Base-by-base conservation (phyloP, 2,888 invertebrate genomes). In the Parnassius orleans region DNA sequence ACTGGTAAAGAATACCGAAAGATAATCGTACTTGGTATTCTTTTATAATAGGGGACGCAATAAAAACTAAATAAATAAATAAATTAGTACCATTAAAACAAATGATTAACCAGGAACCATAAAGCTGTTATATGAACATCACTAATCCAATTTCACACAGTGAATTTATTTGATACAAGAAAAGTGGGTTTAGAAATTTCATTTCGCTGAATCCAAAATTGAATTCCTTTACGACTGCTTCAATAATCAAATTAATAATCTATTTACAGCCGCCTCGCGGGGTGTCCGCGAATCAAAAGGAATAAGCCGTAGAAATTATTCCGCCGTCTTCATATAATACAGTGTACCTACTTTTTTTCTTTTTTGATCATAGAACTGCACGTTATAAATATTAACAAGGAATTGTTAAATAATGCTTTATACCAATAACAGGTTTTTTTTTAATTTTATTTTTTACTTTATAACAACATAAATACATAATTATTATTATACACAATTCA, bases 171-270 rank as follows among this genome's bases (percentile, higher is more conserved):
- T 84, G 71, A 79, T 76, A 69, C 75, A 73, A 79, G 72, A 77
- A 82, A 81, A 79, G 75, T 76, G 78, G 73, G 80, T 79, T 78
- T 75, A 74, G 77, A 81, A 85, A 87, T 87, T 86, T 81, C 73
- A 81, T 89, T 88, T 80, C 75, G 76, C 70, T 68, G 77, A 79
- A 83, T 76, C 79, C 74, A 79, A 86, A 88, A 89, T 89, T 83
- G 84, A 86, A 86, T 89, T 87, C 77, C 79, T 84, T 80, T 79
- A 80, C 84, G 83, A 82, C 80, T 84, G 81, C 79, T 80, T 73
- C 86, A 72, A 84, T 87, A 89, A 88, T 87, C 84, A 83, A 86
- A 86, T 89, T 85, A 87, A 85, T 87, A 86, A 87, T 87, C 84
- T 77, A 84, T 81, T 89, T 87, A 82, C 74, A 14, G 48, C 14